Evolutionary conservation across 35 echinoderm and acorn worm genomes (phyloP), one percentile per base, ranked within the genome.

Genomic region (Apostichopus parvimensis): DNA sequence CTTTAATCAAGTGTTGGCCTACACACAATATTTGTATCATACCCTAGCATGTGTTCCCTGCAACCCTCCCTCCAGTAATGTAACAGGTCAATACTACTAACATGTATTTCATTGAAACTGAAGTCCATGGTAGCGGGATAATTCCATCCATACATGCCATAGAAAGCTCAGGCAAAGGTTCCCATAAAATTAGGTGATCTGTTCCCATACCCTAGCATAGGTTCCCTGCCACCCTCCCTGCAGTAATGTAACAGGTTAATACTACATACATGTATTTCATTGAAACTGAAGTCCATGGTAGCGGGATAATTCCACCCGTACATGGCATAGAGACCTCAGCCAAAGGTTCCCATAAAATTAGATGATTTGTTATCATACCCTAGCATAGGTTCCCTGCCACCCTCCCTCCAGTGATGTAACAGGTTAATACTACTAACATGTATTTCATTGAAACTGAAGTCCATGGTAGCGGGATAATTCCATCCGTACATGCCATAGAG

Each of bases 221-320:
- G 34, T 45, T 45, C 34, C 34, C 34, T 45, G 34, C 34, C 2
- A 45, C 34, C 34, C 34, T 45, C 34, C 34, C 34, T 45, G 2
- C 34, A 45, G 34, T 45, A 0, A 45, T 45, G 34, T 45, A 45
- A 45, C 34, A 45, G 34, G 58, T 61, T 24, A 90, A 45, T 8
- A 52, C 45, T 82, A 94, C 97, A 89, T 79, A 99, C 97, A 89
- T 77, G 70, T 77, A 96, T 79, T 75, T 99, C 97, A 79, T 89
- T 99, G 88, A 90, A 94, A 18, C 77, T 91, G 90, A 99, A 99
- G 92, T 99, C 93, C 97, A 99, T 99, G 78, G 81, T 70, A 12
- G 92, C 20, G 5, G 97, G 97, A 75, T 88, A 80, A 81, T 99
- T 99, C 97, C 97, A 99, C 6, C 97, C 97, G 28, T 93, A 87